These are phyloP conservation scores for Spea multiplicata DNA, from an alignment of 2,113 vertebrate genomes.

Conservation along the genomic window DNA sequence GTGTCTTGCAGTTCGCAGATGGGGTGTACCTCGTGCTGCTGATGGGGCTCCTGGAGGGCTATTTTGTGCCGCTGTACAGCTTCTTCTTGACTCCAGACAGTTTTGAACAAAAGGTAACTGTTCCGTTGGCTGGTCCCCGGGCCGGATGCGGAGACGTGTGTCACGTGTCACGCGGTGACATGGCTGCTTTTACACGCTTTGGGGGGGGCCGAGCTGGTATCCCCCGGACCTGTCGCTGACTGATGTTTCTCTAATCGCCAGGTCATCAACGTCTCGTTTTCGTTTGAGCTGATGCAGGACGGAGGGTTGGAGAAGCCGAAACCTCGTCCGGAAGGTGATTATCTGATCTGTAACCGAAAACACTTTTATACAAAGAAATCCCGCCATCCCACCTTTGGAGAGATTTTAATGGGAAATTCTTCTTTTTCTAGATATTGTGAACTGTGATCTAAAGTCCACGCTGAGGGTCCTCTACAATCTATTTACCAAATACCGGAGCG, in stretches of 20 bases:
- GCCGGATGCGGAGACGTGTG: no score
- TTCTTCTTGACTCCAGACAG: constrained; percentile 97
- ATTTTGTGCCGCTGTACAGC: constrained; percentile 94
- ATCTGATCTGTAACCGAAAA: background rate
- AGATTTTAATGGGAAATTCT: background rate
- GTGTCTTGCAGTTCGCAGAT: constrained; percentile 86
- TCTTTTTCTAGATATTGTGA: constrained; percentile 84
- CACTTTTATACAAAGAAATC: background rate
- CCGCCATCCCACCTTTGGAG: no score
- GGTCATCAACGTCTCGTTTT: constrained; percentile 93
- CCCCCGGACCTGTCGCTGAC: background rate
- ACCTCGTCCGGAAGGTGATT: constrained; percentile 88
- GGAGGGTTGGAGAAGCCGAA: constrained; percentile 94
- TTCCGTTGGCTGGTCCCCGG: background rate
- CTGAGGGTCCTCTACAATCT: constrained; percentile 96
- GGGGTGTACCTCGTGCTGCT: constrained; percentile 94
- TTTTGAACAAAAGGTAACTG: constrained; percentile 93
- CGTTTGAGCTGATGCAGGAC: constrained; percentile 97
- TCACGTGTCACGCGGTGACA: background rate
- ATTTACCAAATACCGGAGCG: constrained; percentile 92
- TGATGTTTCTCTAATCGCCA: constrained; percentile 54
- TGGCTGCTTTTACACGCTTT: no score
- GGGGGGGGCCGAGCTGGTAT: no score
- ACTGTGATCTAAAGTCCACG: constrained; percentile 95
- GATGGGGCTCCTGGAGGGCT: constrained; percentile 95